A percentile compares a stretch with the other conserved stretches of the same genome.
Evolutionary conservation across 2,113 vertebrate genomes (phyloP).

Genomic region (Emydura subglobosa): DNA sequence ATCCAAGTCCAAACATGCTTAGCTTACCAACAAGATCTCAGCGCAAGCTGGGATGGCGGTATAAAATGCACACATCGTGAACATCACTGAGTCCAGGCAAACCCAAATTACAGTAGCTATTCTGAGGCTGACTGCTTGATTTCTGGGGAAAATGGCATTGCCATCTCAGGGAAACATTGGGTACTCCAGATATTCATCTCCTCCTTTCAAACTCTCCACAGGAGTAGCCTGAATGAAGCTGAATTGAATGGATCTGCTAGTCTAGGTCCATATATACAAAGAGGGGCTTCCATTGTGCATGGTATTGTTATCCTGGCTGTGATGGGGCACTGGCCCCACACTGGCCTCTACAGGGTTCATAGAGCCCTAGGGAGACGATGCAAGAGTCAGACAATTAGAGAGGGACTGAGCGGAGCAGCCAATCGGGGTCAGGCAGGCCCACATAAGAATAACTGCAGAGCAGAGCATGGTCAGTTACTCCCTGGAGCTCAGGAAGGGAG

Average conservation of each 20-base stretch:
- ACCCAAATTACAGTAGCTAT: accelerated
- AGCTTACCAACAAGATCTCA: background rate
- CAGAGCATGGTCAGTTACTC: too few species aligned
- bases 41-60: background rate
- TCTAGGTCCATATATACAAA: background rate
- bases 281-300: background rate
- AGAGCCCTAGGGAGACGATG: too few species aligned
- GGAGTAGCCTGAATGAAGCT: background rate
- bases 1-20: constrained; percentile 12
- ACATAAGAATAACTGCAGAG: too few species aligned
- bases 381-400: too few species aligned
- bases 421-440: too few species aligned
- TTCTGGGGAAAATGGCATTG: background rate
- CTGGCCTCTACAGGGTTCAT: too few species aligned
- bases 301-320: background rate
- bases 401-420: too few species aligned
- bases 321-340: too few species aligned
- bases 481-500: too few species aligned
- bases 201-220: accelerated
- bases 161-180: background rate
- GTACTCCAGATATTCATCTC: background rate
- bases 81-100: accelerated
- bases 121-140: background rate
- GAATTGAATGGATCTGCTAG: background rate
- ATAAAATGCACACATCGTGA: background rate